Evolutionary conservation across 2,113 vertebrate species (phyloP), one percentile per base, ranked within the genome.

Genomic region (Micromys minutus): DNA sequence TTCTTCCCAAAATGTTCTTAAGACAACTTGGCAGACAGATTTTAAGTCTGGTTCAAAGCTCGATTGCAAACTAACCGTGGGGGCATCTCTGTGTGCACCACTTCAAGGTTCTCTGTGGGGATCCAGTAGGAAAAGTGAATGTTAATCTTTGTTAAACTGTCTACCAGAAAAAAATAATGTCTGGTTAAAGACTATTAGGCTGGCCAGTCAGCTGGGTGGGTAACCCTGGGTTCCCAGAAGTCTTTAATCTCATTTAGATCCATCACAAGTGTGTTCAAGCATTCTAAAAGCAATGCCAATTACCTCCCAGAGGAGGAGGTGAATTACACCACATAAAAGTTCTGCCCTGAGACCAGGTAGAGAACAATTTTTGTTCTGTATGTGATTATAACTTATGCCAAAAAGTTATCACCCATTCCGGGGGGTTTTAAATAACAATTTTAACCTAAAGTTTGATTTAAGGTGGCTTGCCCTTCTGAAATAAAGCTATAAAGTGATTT

Each of bases 151-250:
- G 65, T 97, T 95, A 97, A 92, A 91, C 80, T 80, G 79, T 50
- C 86, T 94, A 97, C 42, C 87, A 95, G 81, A 72, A 84, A 95
- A n/a, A 96, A 97, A 91, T 96, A 94, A 94, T 90, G 81, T 81
- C 85, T 97, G 72, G 59, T 87, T 97, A 97, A 95, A 97, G 91
- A 76, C 93, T 93, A 85, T 92, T 93, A 95, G 90, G 81, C 76
- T 81, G 81, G 57, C 71, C 88, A 90, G 71, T 94, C 94, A 95
- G 88, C 90, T 93, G 72, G 84, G 72, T 96, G 88, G 88, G 63
- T 92, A 94, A 92, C 52, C 71, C 63, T 90, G 87, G 65, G 52
- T 96, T 95, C 96, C 89, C 95, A 95, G 81, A 96, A 94, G 91
- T 90, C 92, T 83, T 95, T 94, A 77, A 95, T 90, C 92, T 96